A percentile compares a stretch with the other conserved stretches of the same genome.
These are phyloP conservation scores for Pristis pectinata DNA, from an alignment of 2,797 vertebrate species.

Conservation along the genomic window DNA sequence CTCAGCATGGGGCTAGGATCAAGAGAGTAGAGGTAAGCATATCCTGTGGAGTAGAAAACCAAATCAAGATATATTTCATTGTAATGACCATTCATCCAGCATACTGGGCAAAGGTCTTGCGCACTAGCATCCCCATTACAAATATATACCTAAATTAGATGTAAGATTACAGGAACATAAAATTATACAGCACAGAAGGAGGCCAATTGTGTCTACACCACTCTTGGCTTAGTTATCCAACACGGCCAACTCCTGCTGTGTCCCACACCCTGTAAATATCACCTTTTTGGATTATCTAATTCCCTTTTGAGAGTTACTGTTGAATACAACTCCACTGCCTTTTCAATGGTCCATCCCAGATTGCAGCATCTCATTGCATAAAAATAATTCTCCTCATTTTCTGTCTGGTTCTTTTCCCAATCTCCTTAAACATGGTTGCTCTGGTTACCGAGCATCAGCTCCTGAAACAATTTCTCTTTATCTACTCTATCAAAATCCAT, in stretches of 20 bases:
- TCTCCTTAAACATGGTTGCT: neutral
- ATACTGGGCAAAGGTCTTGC: neutral
- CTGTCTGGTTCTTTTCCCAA: neutral
- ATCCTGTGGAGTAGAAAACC: no score
- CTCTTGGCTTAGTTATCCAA: no score
- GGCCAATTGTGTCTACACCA: neutral
- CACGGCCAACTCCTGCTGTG: no score
- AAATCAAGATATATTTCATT: neutral
- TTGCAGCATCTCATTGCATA: neutral
- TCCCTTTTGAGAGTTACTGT: neutral
- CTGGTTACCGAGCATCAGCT: neutral
- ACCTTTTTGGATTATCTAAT: neutral
- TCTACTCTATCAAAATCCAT: neutral
- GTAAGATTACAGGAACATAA: neutral
- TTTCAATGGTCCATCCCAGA: no score
- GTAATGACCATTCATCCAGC: neutral
- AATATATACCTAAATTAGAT: neutral
- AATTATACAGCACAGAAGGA: neutral
- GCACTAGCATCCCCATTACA: neutral
- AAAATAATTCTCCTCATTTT: neutral
- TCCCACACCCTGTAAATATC: no score
- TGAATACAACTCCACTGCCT: neutral
- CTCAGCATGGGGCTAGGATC: neutral
- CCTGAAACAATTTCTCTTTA: neutral
- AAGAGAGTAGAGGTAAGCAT: neutral